Base-by-base conservation (phyloP, 2,113 vertebrate genomes). In the Trematocara variabile region DNA sequence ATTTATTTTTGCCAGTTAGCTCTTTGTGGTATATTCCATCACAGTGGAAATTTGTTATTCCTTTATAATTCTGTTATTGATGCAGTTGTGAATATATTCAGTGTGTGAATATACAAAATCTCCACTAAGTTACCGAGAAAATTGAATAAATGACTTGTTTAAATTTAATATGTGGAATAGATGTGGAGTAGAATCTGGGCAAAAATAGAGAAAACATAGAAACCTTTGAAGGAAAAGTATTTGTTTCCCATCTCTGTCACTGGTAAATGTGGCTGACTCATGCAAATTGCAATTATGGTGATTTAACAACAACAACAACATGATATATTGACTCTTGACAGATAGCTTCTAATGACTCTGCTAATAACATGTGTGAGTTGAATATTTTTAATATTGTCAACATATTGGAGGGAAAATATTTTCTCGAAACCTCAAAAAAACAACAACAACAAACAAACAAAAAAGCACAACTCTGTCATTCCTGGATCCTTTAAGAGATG, bases 311-410 rank as follows among this genome's bases (percentile, higher is more conserved):
- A 41, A 7, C n/a, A 39, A 41, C 39, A 73, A 25, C 14, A 11
- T 73, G 8, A 28, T 28, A 46, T 28, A 46, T 73, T 73, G 41
- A 46, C 22, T 10, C 14, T 18, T 48, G 41, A 48, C 13, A 28
- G 41, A 48, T 16, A 48, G 22, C 68, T 73, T 18, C 5, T 30
- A 73, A 48, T 48, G 39, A 25, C 8, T 73, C 39, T 28, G 13
- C 39, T 73, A 25, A 46, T 73, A 73, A 16, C 20, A 16, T 18
- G 41, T 0, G 0, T 7, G 41, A 48, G 41, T 46, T 48, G 22
- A 73, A 30, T 73, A 73, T 73, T 73, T 46, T 73, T 73, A 18
- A 46, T 3, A 28, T 73, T 2, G 2, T 44, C 14, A 16, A 73
- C 14, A 3, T 73, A 18, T 48, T 48, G 22, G 8, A 44, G 22